These are phyloP conservation scores for Hucho hucho DNA, from an alignment of 2,113 vertebrate genomes.

Conservation along the genomic window DNA sequence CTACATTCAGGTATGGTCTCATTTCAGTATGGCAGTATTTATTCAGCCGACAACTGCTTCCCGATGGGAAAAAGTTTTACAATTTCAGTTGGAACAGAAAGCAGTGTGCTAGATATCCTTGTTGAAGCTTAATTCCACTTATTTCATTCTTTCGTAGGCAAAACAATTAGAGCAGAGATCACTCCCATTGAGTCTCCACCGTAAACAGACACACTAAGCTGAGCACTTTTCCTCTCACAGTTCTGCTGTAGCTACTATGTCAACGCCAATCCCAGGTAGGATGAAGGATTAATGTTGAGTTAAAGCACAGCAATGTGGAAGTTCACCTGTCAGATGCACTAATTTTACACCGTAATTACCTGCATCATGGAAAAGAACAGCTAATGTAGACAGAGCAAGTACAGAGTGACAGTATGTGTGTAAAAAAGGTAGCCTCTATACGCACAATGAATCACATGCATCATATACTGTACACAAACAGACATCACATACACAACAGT, in stretches of 20 bases:
- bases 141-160: neutral
- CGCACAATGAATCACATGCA: slow-evolving; percentile 8
- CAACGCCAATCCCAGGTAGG: slow-evolving; percentile 38
- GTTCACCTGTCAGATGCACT: slow-evolving; percentile 53
- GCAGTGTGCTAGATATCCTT: neutral
- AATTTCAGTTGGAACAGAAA: too few species aligned
- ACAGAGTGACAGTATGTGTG: slow-evolving; percentile 24
- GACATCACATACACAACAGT: neutral
- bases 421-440: neutral
- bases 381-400: slow-evolving; percentile 55
- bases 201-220: slow-evolving; percentile 25
- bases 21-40: neutral
- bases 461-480: too few species aligned
- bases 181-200: slow-evolving; percentile 22
- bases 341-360: slow-evolving; percentile 74
- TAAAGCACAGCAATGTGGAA: slow-evolving; percentile 3
- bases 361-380: slow-evolving; percentile 65
- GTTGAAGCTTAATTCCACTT: neutral
- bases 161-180: too few species aligned
- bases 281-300: slow-evolving; percentile 15
- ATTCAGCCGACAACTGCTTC: too few species aligned
- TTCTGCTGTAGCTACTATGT: slow-evolving; percentile 18
- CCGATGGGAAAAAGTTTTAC: too few species aligned
- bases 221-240: slow-evolving; percentile 13
- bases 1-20: neutral